Evolutionary conservation across 2,888 invertebrate species (phyloP).

Genomic region (Electrophaes corylata): DNA sequence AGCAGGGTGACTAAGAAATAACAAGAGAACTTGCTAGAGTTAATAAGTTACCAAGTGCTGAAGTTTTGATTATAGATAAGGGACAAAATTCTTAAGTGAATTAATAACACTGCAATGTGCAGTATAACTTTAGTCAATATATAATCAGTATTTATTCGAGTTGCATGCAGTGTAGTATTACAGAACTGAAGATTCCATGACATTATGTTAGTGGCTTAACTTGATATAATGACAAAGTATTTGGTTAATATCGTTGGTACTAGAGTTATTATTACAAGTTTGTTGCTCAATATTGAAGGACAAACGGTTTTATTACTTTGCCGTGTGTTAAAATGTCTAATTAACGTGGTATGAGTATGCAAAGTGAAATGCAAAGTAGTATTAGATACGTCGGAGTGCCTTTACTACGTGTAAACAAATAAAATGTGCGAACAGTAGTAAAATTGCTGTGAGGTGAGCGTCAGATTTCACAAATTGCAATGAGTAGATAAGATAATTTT

Average conservation of each 20-base stretch:
- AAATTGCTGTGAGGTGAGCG: background rate
- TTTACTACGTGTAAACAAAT: constrained; percentile 12
- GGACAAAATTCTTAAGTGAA: constrained; percentile 39
- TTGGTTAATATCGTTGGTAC: constrained; percentile 19
- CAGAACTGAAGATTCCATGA: constrained; percentile 35
- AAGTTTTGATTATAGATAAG: constrained; percentile 28
- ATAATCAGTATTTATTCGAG: constrained; percentile 52
- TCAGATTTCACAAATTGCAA: too few species aligned
- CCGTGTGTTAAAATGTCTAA: background rate
- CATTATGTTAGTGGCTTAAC: constrained; percentile 32
- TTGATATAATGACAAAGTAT: constrained; percentile 29
- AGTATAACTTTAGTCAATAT: constrained; percentile 48
- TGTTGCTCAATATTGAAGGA: constrained; percentile 30
- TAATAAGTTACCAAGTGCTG: constrained; percentile 65
- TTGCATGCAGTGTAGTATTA: constrained; percentile 37
- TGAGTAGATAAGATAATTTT: background rate
- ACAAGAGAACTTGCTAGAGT: constrained; percentile 1
- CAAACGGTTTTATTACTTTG: constrained; percentile 11
- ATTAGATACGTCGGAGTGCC: constrained; percentile 24
- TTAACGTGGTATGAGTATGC: constrained; percentile 12
- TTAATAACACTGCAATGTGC: constrained; percentile 34
- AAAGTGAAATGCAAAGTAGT: constrained; percentile 12
- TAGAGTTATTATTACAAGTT: constrained; percentile 16
- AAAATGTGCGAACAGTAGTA: constrained; percentile 2
- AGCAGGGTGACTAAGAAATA: background rate